Evolutionary conservation across 2,113 vertebrate species (phyloP), one percentile per base, ranked within the genome.

Genomic region (Ivindomyrus marchei): DNA sequence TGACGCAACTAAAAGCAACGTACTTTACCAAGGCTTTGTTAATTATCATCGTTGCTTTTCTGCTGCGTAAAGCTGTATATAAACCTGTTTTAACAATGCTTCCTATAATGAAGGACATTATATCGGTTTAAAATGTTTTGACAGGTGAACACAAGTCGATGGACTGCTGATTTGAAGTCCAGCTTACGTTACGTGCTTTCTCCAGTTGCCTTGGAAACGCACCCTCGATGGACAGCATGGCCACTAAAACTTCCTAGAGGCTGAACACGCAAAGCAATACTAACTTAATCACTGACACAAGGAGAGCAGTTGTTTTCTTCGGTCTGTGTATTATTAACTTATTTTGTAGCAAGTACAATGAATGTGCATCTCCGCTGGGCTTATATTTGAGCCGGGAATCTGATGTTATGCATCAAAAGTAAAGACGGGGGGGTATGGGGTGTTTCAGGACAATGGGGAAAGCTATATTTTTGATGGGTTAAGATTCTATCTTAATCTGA

Each of bases 141-240:
- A 17, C 87, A 95, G 93, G 91, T 92, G 91, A 85, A 92, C 91
- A 27, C 39, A 66, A 19, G 90, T 93, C 88, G 92, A 74, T 53
- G 91, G 88, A 84, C 47, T 45, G 31, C 80, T 39, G 49, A 31
- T 66, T 45, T 46, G 21, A 58, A 80, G 36, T 62, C 50, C 50
- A 19, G 24, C 53, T 19, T 36, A 45, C 47, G 21, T 66, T 31
- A 77, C 46, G 7, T 31, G n/a, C 24, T 31, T 90, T 88, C 42
- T 49, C 36, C 39, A 5, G 42, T 84, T 84, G 74, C 90, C 52
- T 62, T 83, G 87, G 74, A 88, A 58, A 90, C 70, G 50, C 70
- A 80, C 46, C 47, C 74, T 47, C 4, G 27, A 47, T 84, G 74
- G 42, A 88, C 74, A 88, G 66, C 66, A 9, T 77, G 58, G 89